Evolutionary conservation across 2,888 invertebrate genomes (phyloP).

Genomic region (Torymus tubicola): DNA sequence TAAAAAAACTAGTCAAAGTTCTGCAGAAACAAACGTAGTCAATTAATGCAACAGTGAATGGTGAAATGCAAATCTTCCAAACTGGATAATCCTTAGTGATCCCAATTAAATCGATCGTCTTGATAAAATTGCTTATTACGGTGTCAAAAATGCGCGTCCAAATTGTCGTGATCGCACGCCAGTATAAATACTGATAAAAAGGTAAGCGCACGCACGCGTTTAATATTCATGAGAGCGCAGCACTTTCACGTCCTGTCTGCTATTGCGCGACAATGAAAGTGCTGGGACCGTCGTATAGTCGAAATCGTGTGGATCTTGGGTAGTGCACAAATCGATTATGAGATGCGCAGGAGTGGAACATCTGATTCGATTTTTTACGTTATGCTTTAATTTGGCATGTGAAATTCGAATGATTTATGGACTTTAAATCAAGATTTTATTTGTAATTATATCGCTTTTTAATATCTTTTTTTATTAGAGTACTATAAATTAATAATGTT

Average conservation of each 20-base stretch:
- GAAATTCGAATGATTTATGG: no score
- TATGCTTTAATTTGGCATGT: no score
- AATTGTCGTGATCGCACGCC: conserved; percentile 8
- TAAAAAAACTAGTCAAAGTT: no score
- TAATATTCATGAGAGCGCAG: conserved; percentile 53
- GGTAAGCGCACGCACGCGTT: conserved; percentile 3
- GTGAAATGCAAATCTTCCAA: neutral
- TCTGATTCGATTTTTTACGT: no score
- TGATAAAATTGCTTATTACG: conserved; percentile 38
- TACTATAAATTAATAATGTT: no score
- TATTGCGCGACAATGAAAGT: conserved; percentile 57
- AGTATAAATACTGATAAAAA: conserved; percentile 28
- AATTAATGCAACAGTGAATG: no score
- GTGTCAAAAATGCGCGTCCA: conserved; percentile 25
- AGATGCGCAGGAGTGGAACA: no score
- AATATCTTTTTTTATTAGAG: no score
- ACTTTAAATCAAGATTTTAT: no score
- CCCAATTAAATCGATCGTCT: neutral
- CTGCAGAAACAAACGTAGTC: no score
- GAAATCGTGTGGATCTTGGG: conserved; percentile 31
- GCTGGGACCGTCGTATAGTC: neutral
- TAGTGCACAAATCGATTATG: conserved; percentile 3
- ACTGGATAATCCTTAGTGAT: neutral
- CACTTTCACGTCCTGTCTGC: conserved; percentile 56
- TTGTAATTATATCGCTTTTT: no score